Base-by-base conservation (phyloP, 2,888 invertebrate species). In the Trichogramma dendrolimi region DNA sequence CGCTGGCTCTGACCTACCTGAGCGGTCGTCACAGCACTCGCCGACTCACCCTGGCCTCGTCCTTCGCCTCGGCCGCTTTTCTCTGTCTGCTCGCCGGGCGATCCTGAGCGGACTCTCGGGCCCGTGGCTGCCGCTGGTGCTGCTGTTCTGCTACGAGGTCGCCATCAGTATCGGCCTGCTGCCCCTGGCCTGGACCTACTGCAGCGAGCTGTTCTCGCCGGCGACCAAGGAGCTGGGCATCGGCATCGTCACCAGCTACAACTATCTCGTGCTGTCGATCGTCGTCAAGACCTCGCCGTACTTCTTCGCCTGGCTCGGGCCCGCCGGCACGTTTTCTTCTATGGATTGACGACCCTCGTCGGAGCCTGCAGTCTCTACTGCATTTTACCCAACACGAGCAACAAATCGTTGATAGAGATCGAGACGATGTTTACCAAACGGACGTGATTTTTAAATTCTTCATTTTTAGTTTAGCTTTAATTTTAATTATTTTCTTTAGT, bases 151-250 rank as follows among this genome's bases (percentile, higher is more conserved):
- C 2, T 87, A 87, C 70, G 86, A 86, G 8, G 81, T 83, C 49
- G 84, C 85, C 55, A 81, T 86, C 54, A 82, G 84, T 1, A 80
- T 86, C 57, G 88, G 89, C 0, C 72, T 87, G 27, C 82, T 86
- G 8, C 87, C 89, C 0, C 72, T 90, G 55, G 89, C 90, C 0
- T 90, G 90, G 86, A 85, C 88, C 42, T 85, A 90, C 84, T 86
- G 87, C 67, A 89, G 89, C 0, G 90, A 91, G 77, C 80, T 90
- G 0, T 89, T 89, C 71, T 84, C 88, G 1, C 82, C 83, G 1
- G 82, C 81, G 61, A 82, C 83, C 0, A 80, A 87, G 43, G 88
- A 88, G 0, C 72, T 87, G 0, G 89, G 89, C 0, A 86, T 88
- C 0, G 88, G 89, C 0, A 80, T 88, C 7, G 85, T 86, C 55